Evolutionary conservation across 2,113 vertebrate species (phyloP).

Genomic region (Stegostoma tigrinum): DNA sequence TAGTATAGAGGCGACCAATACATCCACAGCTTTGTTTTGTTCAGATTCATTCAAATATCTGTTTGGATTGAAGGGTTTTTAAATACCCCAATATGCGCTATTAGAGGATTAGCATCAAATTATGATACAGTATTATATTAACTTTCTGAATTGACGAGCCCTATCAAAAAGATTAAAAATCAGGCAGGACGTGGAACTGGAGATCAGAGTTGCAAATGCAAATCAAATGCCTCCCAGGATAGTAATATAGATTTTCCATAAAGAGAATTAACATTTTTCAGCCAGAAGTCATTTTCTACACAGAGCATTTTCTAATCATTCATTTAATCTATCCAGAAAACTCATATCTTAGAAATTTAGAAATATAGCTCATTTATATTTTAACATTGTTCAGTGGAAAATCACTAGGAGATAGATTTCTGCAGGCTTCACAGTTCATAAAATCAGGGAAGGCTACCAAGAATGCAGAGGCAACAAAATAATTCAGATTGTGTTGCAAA

Average conservation of each 20-base stretch:
- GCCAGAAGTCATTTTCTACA: neutral
- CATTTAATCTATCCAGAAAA: neutral
- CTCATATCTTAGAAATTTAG: neutral
- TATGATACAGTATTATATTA: neutral
- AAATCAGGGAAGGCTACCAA: neutral
- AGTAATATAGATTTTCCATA: neutral
- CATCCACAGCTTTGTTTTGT: neutral
- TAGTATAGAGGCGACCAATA: neutral
- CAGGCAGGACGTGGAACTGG: neutral
- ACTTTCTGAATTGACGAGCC: neutral
- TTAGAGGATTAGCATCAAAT: neutral
- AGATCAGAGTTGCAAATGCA: neutral
- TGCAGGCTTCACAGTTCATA: constrained; percentile 4
- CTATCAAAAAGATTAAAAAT: neutral
- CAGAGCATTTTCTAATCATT: neutral
- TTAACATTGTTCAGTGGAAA: neutral
- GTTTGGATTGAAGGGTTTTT: neutral
- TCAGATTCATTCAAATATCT: neutral
- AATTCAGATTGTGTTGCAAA: neutral
- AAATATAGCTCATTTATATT: neutral
- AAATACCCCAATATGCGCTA: neutral
- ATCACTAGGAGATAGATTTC: neutral
- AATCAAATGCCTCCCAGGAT: constrained; percentile 19
- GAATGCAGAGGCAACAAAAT: neutral
- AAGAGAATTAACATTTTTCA: neutral